Evolutionary conservation across 2,888 invertebrate species (phyloP).

Genomic region (Agelastica alni): DNA sequence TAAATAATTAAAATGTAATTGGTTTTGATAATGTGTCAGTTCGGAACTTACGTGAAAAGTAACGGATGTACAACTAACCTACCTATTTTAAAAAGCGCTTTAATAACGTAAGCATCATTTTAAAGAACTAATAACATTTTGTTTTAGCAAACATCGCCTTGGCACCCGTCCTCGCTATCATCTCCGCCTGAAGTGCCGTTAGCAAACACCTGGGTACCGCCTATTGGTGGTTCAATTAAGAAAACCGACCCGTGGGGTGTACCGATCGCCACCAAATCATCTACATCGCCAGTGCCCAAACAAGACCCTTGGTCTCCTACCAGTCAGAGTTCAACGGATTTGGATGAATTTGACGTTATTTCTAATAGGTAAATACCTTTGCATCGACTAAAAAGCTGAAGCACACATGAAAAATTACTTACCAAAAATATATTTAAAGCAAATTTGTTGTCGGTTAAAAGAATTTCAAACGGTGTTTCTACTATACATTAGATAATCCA

Average conservation of each 20-base stretch:
- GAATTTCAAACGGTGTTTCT: too few relatives aligned
- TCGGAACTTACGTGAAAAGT: too few relatives aligned
- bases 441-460: too few relatives aligned
- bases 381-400: too few relatives aligned
- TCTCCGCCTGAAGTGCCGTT: conserved; percentile 38
- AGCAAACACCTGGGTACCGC: conserved; percentile 64
- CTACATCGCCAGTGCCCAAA: conserved; percentile 46
- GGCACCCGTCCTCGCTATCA: conserved; percentile 62
- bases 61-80: too few relatives aligned
- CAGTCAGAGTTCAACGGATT: conserved; percentile 63
- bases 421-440: too few relatives aligned
- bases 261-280: conserved; percentile 26
- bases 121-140: too few relatives aligned
- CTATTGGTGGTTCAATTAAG: conserved; percentile 26
- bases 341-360: conserved; percentile 87
- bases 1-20: background rate
- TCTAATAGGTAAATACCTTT: conserved; percentile 68
- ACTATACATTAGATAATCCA: too few relatives aligned
- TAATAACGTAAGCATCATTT: too few relatives aligned
- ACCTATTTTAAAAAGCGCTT: too few relatives aligned
- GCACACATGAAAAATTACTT: too few relatives aligned
- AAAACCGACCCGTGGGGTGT: conserved; percentile 44
- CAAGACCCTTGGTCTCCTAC: conserved; percentile 62
- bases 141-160: conserved; percentile 61
- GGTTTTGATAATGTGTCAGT: background rate